These are phyloP conservation scores for Prionailurus viverrinus DNA, from an alignment of 2,113 vertebrate species.

Conservation along the genomic window DNA sequence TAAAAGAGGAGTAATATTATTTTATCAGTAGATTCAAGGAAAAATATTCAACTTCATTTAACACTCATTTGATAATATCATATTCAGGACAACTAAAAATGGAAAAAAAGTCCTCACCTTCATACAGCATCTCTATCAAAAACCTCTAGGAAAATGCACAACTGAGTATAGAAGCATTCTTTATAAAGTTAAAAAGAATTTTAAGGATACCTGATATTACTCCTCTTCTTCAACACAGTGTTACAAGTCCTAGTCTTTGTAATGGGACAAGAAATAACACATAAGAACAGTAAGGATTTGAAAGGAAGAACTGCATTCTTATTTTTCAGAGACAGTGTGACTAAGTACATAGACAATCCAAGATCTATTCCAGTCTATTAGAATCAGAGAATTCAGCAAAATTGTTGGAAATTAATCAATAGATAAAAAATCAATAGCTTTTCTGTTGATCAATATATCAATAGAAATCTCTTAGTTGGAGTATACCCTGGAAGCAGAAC, in stretches of 20 bases:
- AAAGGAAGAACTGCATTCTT: background rate
- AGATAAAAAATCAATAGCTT: background rate
- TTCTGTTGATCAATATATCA: background rate
- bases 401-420: conserved; percentile 23
- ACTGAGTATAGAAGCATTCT: background rate
- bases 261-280: background rate
- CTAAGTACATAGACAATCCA: background rate
- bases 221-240: background rate
- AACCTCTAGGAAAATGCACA: background rate
- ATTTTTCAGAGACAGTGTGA: background rate
- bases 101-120: background rate
- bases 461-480: background rate
- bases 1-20: conserved; percentile 1
- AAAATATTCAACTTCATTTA: conserved; percentile 21
- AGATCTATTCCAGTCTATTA: background rate
- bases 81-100: background rate
- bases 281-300: background rate
- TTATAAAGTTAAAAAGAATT: background rate
- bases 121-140: background rate
- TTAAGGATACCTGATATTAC: background rate
- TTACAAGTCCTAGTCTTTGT: background rate
- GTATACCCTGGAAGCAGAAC: background rate
- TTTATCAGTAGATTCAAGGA: background rate
- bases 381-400: background rate
- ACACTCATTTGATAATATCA: background rate